These are phyloP conservation scores for Drosophila neutralis DNA, from an alignment of 2,888 invertebrate genomes.

Conservation along the genomic window DNA sequence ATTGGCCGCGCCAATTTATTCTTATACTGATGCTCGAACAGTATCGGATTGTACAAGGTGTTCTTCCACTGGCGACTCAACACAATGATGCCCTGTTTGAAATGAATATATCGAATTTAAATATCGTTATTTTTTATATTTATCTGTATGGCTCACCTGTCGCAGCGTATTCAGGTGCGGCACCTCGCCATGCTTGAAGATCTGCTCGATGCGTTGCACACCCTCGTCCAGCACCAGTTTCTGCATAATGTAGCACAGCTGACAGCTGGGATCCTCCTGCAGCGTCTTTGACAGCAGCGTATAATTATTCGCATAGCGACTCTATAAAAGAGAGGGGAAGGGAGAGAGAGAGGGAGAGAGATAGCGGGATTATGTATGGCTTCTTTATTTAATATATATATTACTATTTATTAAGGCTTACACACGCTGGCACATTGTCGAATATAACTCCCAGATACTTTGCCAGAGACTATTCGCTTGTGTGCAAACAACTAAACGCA, in stretches of 20 bases:
- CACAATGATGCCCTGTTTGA: conserved; percentile 94
- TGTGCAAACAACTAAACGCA: no score
- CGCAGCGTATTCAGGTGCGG: conserved; percentile 94
- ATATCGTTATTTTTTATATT: background rate
- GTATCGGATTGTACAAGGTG: conserved; percentile 95
- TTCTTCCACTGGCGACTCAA: conserved; percentile 98
- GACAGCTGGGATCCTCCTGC: conserved; percentile 97
- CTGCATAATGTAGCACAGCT: conserved; percentile 94
- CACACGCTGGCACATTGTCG: no score
- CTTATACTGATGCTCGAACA: conserved; percentile 95
- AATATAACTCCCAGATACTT: no score
- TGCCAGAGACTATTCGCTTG: no score
- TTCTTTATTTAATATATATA: background rate
- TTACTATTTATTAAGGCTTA: no score
- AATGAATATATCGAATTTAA: background rate
- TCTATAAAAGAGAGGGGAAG: conserved; percentile 86
- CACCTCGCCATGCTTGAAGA: conserved; percentile 92
- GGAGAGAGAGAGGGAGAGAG: background rate
- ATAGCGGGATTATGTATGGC: background rate
- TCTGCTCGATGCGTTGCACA: conserved; percentile 91
- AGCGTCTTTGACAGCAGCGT: conserved; percentile 95
- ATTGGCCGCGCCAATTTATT: conserved; percentile 92
- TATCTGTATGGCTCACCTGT: conserved; percentile 87
- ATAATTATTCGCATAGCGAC: conserved; percentile 93
- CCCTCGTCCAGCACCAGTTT: conserved; percentile 92